Percentiles rank a stretch among this genome's conserved stretches.
phyloP scores from a whole-genome alignment of 2,888 invertebrate genomes.

The Phasia obesa region DNA sequence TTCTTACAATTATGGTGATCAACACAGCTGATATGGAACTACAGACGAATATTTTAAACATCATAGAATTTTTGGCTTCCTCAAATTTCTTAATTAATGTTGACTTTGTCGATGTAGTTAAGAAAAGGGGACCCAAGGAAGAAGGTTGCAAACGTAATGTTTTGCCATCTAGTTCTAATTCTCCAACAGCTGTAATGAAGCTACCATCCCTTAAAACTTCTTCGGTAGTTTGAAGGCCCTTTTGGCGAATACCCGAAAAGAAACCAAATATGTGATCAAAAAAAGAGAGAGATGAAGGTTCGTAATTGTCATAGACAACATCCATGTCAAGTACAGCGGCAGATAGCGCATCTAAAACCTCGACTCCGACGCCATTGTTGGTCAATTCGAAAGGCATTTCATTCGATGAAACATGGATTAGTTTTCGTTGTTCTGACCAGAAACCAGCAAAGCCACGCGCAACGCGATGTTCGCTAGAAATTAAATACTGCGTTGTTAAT shows the following conservation, averaged over 20 bases:
- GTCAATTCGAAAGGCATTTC: conserved; percentile 90
- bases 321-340: conserved; percentile 90
- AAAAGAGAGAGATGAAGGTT: conserved; percentile 89
- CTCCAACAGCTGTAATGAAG: conserved; percentile 90
- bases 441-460: conserved; percentile 93
- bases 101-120: conserved; percentile 90
- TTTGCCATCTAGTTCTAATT: conserved; percentile 87
- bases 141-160: conserved; percentile 89
- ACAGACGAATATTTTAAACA: conserved; percentile 85
- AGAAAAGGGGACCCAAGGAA: conserved; percentile 87
- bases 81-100: conserved; percentile 89
- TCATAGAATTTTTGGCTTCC: conserved; percentile 87
- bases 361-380: conserved; percentile 86
- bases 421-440: conserved; percentile 91
- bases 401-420: conserved; percentile 90
- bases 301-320: conserved; percentile 90
- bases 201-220: conserved; percentile 92
- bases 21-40: conserved; percentile 84
- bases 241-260: conserved; percentile 91
- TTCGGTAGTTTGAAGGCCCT: conserved; percentile 93
- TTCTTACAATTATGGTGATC: conserved; percentile 84
- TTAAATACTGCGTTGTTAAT: too few species aligned
- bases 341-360: conserved; percentile 89
- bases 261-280: conserved; percentile 93
- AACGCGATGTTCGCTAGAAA: conserved; percentile 89